phyloP scores from a whole-genome alignment of 2,797 vertebrate genomes.

The Tragopan temminckii region DNA sequence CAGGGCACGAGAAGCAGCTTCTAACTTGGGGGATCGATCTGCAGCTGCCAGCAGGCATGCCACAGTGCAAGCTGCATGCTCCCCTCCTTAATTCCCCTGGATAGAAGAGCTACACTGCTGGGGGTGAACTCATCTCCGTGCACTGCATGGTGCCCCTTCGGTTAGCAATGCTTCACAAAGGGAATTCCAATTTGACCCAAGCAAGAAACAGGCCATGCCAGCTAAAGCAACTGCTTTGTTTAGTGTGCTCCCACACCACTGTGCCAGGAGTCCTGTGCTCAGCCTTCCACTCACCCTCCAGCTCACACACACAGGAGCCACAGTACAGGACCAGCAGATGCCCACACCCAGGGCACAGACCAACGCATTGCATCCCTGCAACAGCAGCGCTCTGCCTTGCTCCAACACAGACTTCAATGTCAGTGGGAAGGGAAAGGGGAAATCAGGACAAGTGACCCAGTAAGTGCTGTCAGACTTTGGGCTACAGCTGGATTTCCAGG shows the following conservation, averaged over 20 bases:
- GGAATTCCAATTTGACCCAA: not conserved
- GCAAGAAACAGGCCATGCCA: not conserved
- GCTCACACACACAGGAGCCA: not conserved
- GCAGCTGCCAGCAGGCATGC: not conserved
- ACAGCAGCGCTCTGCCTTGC: not conserved
- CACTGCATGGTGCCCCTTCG: not conserved
- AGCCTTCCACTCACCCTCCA: not conserved
- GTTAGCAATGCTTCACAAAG: not conserved
- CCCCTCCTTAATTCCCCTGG: not conserved
- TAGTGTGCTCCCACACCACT: not conserved
- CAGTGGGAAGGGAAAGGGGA: not conserved
- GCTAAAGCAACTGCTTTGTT: not conserved
- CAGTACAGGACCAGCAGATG: rapidly evolving
- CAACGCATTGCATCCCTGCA: too few relatives aligned
- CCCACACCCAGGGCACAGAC: not conserved
- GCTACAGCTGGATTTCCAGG: slow-evolving; percentile 2
- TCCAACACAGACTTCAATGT: not conserved
- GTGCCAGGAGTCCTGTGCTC: rapidly evolving
- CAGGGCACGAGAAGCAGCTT: not conserved
- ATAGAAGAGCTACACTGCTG: not conserved
- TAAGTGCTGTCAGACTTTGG: not conserved
- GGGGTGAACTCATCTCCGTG: not conserved
- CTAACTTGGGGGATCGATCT: too few relatives aligned
- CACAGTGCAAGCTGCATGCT: not conserved
- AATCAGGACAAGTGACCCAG: not conserved